phyloP scores from a whole-genome alignment of 2,113 vertebrate species.

The Phalacrocorax carbo region DNA sequence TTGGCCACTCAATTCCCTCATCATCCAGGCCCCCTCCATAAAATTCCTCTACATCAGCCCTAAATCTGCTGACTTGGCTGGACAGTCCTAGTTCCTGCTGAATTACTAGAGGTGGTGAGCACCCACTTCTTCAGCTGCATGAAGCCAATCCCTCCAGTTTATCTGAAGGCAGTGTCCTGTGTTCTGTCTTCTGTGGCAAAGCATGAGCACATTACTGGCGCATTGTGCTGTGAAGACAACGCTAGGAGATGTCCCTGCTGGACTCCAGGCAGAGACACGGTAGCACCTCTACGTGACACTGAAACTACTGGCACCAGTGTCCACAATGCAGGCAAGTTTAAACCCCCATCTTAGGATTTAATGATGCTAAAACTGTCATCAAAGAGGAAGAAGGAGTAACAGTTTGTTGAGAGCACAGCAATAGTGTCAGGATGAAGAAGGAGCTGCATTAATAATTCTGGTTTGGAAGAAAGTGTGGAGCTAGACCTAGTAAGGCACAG shows the following conservation, averaged over 20 bases:
- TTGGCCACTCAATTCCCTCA: neutral
- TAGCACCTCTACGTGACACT: neutral
- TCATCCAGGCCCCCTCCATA: neutral
- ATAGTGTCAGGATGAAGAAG: neutral
- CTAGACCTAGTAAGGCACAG: neutral
- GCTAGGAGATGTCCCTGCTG: neutral
- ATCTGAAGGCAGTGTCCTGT: neutral
- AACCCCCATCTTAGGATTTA: neutral
- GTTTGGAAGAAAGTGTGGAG: neutral
- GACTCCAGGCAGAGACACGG: neutral
- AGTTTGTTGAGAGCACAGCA: neutral
- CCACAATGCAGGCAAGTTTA: neutral
- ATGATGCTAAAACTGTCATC: neutral
- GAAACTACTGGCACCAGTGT: neutral
- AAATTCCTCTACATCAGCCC: neutral
- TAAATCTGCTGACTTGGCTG: neutral
- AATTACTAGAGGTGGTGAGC: neutral
- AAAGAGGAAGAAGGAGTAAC: neutral
- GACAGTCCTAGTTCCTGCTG: neutral
- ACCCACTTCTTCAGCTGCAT: neutral
- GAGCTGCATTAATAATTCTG: neutral
- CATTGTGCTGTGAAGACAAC: neutral
- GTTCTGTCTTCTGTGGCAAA: neutral
- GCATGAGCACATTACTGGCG: fast-evolving
- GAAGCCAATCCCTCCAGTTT: neutral